These are phyloP conservation scores for Caenorhabditis panamensis DNA, from an alignment of 2,888 invertebrate species.

Conservation along the genomic window DNA sequence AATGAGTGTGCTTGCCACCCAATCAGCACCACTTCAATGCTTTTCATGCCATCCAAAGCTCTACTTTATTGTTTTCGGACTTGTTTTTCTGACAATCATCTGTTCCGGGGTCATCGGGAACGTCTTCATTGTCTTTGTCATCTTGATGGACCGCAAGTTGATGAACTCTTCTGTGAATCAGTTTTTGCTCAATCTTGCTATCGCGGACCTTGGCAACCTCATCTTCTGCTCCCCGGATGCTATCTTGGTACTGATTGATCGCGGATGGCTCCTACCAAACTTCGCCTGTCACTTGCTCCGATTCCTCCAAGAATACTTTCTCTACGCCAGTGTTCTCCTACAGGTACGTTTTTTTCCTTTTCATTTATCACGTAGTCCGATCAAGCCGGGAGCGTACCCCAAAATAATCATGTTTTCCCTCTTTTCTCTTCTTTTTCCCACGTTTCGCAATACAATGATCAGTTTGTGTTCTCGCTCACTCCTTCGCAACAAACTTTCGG, in stretches of 20 bases:
- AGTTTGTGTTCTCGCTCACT: constrained; percentile 14
- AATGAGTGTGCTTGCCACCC: constrained; percentile 33
- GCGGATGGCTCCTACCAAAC: constrained; percentile 71
- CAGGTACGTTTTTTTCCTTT: constrained; percentile 72
- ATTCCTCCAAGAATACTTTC: constrained; percentile 81
- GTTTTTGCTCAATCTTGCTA: constrained; percentile 72
- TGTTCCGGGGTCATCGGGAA: constrained; percentile 71
- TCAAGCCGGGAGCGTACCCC: not conserved
- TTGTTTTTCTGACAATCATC: constrained; percentile 64
- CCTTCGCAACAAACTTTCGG: constrained; percentile 18
- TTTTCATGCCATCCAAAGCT: constrained; percentile 58
- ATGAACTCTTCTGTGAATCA: constrained; percentile 72
- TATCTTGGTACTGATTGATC: constrained; percentile 65
- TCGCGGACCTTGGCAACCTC: constrained; percentile 73
- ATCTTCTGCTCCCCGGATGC: constrained; percentile 73
- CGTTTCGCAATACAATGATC: constrained; percentile 13
- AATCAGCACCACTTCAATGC: constrained; percentile 47
- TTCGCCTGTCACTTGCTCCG: constrained; percentile 81
- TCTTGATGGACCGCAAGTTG: constrained; percentile 69
- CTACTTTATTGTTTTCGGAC: constrained; percentile 59
- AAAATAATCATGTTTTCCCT: constrained; percentile 33
- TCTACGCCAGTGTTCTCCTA: constrained; percentile 82
- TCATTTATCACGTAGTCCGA: constrained; percentile 3
- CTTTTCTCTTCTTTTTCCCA: constrained; percentile 11
- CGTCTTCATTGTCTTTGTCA: constrained; percentile 71